A percentile compares a stretch with the other conserved stretches of the same genome.
Evolutionary conservation across 2,888 invertebrate species (phyloP).

Genomic region (Biston stratarius): DNA sequence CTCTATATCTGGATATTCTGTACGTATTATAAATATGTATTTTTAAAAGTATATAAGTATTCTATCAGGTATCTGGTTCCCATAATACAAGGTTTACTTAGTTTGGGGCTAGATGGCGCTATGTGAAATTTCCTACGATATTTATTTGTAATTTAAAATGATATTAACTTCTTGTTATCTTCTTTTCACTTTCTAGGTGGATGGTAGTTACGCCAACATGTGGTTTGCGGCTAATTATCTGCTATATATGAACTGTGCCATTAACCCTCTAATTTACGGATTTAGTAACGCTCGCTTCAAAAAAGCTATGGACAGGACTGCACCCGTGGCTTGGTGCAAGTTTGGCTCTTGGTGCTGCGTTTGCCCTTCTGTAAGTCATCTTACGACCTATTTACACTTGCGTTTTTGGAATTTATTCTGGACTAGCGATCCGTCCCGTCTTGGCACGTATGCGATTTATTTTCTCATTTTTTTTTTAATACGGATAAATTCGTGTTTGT

Average conservation of each 20-base stretch:
- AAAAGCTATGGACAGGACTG: conserved; percentile 87
- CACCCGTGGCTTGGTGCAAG: conserved; percentile 77
- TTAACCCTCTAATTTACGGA: conserved; percentile 93
- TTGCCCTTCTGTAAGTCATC: conserved; percentile 62
- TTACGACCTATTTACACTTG: background rate
- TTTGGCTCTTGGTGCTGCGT: conserved; percentile 79
- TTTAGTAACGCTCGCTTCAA: conserved; percentile 90
- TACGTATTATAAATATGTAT: no score
- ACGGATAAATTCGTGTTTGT: no score
- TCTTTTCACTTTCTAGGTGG: conserved; percentile 68
- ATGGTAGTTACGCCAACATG: conserved; percentile 84
- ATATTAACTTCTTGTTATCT: no score
- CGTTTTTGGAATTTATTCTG: background rate
- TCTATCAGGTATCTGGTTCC: no score
- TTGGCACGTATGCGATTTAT: no score
- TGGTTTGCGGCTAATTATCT: conserved; percentile 90
- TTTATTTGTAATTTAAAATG: no score
- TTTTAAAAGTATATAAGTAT: no score
- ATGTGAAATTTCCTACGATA: no score
- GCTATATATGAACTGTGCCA: conserved; percentile 90
- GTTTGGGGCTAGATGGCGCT: no score
- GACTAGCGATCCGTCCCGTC: background rate
- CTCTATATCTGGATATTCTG: no score
- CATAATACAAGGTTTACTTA: no score
- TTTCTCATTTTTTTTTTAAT: no score